Evolutionary conservation across 2,888 invertebrate species (phyloP), one percentile per base, ranked within the genome.

Genomic region (Palloptera scutellata): DNA sequence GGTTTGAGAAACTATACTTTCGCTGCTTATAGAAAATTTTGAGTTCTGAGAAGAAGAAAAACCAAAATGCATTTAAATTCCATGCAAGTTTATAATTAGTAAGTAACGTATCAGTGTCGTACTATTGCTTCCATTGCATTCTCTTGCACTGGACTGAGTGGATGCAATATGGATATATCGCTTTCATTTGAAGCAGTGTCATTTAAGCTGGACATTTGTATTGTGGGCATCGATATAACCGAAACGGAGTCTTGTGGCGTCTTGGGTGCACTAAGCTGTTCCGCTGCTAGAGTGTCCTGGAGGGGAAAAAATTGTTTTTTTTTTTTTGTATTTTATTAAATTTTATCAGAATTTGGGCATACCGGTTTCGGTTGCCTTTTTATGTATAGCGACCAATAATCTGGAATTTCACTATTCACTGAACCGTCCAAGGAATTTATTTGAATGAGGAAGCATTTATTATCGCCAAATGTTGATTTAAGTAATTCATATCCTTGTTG

Each of bases 401-500:
- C 96, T 11, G 92, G 91, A 80, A 91, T 84, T 81, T 90, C 88
- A 68, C 85, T 82, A 58, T 88, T 86, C 61, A 87, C 86, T 17
- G 88, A 87, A 0, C 87, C 86, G 61, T 87, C 88, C 76, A 91
- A 88, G 1, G 97, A 97, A 86, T 98, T 98, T 72, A 97, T 92
- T 82, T 91, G 90, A 67, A 98, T 86, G 78, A 98, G 87, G 82
- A 97, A 96, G 84, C 97, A 97, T 81, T 92, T 92, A 77, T 90
- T 89, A 48, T 90, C 88, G 12, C 97, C 97, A 86, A 95, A 98
- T 13, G 92, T 91, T 62, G 92, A 90, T 85, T 96, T 95, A 82
- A 98, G 88, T 72, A 90, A 89, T 77, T 94, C 93, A 86, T 93
- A 96, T 66, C 92, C 87, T 73, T 91, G 88, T 80, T 93, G 93